These are phyloP conservation scores for Zaprionus bogoriensis DNA, from an alignment of 2,888 invertebrate species.

Conservation along the genomic window DNA sequence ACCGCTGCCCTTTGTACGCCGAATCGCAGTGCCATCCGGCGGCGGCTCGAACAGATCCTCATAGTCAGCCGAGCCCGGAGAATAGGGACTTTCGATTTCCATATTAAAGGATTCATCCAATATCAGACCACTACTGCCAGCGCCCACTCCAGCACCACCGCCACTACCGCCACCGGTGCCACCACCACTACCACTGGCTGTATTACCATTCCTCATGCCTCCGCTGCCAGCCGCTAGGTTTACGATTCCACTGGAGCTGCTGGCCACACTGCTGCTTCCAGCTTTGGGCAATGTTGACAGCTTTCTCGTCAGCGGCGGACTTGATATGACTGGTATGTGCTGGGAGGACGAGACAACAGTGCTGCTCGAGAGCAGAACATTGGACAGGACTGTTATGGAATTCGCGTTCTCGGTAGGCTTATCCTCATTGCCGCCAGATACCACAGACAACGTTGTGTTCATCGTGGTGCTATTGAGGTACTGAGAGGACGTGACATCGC, in stretches of 20 bases:
- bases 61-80: slow-evolving; percentile 94
- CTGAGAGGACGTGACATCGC: slow-evolving; percentile 68
- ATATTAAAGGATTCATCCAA: slow-evolving; percentile 85
- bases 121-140: slow-evolving; percentile 40
- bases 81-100: slow-evolving; percentile 93
- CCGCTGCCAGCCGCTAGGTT: slow-evolving; percentile 26
- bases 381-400: slow-evolving; percentile 80
- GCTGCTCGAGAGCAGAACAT: slow-evolving; percentile 75
- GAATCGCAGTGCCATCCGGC: slow-evolving; percentile 64
- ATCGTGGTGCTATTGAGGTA: slow-evolving; percentile 61
- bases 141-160: slow-evolving; percentile 23
- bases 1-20: slow-evolving; percentile 53
- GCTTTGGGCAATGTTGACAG: slow-evolving; percentile 71
- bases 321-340: slow-evolving; percentile 81
- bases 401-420: slow-evolving; percentile 65
- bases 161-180: slow-evolving; percentile 14
- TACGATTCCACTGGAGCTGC: slow-evolving; percentile 66
- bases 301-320: slow-evolving; percentile 80
- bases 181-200: slow-evolving; percentile 1
- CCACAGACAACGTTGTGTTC: slow-evolving; percentile 51
- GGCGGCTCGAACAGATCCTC: slow-evolving; percentile 94
- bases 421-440: slow-evolving; percentile 62
- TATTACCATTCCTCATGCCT: slow-evolving; percentile 44
- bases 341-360: slow-evolving; percentile 64
- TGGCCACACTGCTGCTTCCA: slow-evolving; percentile 72